A percentile compares a stretch with the other conserved stretches of the same genome.
Evolutionary conservation across 2,888 invertebrate species (phyloP).

Genomic region (Drosophila multiciliata): DNA sequence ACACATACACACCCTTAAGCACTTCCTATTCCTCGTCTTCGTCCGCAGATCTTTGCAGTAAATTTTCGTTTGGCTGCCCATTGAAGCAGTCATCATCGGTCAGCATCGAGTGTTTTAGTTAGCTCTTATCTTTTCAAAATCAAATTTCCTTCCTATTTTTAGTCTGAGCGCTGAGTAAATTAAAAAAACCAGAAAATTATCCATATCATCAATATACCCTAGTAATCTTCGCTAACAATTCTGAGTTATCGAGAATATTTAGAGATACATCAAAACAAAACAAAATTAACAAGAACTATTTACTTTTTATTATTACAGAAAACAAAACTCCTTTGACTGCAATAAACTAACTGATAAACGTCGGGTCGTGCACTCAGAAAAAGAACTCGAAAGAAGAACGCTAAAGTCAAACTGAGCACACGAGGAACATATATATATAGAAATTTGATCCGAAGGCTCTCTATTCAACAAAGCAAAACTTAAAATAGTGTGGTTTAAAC

Average conservation of each 20-base stretch:
- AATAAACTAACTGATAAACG: conserved; percentile 22
- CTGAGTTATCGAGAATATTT: not conserved
- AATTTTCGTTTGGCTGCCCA: conserved; percentile 23
- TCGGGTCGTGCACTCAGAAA: conserved; percentile 13
- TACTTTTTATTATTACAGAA: conserved; percentile 31
- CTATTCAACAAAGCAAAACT: conserved; percentile 1
- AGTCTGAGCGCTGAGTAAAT: conserved; percentile 12
- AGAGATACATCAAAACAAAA: conserved; percentile 1
- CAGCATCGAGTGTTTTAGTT: not conserved
- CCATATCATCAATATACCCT: not conserved
- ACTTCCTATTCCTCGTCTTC: conserved; percentile 35
- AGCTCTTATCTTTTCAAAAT: conserved; percentile 7
- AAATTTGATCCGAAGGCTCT: conserved; percentile 8
- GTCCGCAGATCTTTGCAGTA: conserved; percentile 36
- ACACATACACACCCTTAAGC: conserved; percentile 30
- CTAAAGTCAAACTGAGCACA: conserved; percentile 4
- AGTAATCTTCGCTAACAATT: not conserved
- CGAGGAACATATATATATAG: not conserved
- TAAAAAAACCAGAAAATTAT: conserved; percentile 14
- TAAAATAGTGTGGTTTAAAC: conserved; percentile 9
- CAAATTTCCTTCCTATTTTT: conserved; percentile 5
- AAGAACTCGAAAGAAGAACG: not conserved
- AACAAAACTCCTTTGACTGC: conserved; percentile 29
- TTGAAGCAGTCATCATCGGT: conserved; percentile 15
- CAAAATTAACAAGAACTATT: not conserved